These are phyloP conservation scores for Pimpla rufipes DNA, from an alignment of 2,888 invertebrate species.

Conservation along the genomic window DNA sequence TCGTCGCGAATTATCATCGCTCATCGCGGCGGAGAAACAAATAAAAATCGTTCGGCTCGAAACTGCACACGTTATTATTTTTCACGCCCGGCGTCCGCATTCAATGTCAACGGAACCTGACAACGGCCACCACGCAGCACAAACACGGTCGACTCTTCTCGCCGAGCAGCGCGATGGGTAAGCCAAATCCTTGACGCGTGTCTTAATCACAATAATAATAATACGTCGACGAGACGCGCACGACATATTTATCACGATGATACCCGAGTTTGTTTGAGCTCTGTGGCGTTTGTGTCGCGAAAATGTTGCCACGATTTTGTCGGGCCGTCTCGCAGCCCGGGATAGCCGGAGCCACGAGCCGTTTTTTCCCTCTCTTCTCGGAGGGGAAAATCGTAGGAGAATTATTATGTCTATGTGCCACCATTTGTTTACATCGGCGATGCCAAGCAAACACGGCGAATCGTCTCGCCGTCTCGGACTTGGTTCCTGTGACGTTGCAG, in stretches of 20 bases:
- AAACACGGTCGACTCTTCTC: not conserved
- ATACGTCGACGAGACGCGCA: not conserved
- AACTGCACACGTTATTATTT: not conserved
- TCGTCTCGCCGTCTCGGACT: too few relatives aligned
- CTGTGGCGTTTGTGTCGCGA: too few relatives aligned
- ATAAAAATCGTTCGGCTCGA: not conserved
- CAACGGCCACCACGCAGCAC: not conserved
- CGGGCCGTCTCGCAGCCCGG: too few relatives aligned
- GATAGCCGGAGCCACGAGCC: too few relatives aligned
- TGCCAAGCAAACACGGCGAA: too few relatives aligned
- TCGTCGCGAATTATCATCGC: conserved; percentile 18
- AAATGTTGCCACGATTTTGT: conserved; percentile 19
- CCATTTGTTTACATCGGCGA: too few relatives aligned
- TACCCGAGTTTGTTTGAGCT: not conserved
- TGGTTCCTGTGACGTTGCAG: too few relatives aligned
- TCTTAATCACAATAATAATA: conserved; percentile 8
- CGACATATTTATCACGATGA: conserved; percentile 14
- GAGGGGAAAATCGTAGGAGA: too few relatives aligned
- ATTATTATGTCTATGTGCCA: too few relatives aligned
- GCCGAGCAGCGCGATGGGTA: not conserved
- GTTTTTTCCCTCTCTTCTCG: too few relatives aligned
- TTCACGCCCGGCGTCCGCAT: not conserved
- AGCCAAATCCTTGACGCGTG: not conserved
- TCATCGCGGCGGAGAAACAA: not conserved
- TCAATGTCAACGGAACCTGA: not conserved